These are phyloP conservation scores for Suncus etruscus DNA, from an alignment of 2,113 vertebrate genomes.

Conservation along the genomic window DNA sequence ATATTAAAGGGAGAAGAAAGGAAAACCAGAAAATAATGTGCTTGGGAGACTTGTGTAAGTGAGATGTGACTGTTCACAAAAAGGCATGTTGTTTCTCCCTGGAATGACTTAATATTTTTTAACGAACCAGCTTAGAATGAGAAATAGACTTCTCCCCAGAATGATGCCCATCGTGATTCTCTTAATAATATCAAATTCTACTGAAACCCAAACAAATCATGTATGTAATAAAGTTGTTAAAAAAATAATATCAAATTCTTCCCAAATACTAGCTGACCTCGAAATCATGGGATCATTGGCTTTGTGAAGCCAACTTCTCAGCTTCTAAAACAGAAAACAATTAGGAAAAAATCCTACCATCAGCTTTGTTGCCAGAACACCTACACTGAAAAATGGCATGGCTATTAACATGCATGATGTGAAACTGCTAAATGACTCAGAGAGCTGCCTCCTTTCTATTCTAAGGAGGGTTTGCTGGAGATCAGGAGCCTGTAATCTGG, in stretches of 20 bases:
- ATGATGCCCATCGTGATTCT: background rate
- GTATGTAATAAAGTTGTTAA: no score
- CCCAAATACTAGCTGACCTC: background rate
- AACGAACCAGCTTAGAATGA: conserved; percentile 18
- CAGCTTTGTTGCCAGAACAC: conserved; percentile 58
- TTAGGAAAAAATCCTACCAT: background rate
- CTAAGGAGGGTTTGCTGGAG: conserved; percentile 43
- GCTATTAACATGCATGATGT: conserved; percentile 27
- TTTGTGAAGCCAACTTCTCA: conserved; percentile 56
- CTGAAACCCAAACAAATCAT: no score
- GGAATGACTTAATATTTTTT: conserved; percentile 39
- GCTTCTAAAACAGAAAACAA: conserved; percentile 42
- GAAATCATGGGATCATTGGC: background rate
- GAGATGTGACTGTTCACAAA: conserved; percentile 13
- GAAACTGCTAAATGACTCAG: conserved; percentile 45
- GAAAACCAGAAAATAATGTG: background rate
- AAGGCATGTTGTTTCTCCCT: conserved; percentile 36
- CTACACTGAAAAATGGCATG: conserved; percentile 49
- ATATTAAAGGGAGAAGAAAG: conserved; percentile 47
- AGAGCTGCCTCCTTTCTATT: conserved; percentile 25
- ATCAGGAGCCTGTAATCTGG: conserved; percentile 52
- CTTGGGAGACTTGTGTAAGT: background rate
- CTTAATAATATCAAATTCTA: conserved; percentile 39
- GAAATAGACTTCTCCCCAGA: conserved; percentile 9
- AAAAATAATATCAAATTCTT: conserved; percentile 33